phyloP scores from a whole-genome alignment of 1,140 invertebrate genomes.

The Zaprionus ghesquierei region DNA sequence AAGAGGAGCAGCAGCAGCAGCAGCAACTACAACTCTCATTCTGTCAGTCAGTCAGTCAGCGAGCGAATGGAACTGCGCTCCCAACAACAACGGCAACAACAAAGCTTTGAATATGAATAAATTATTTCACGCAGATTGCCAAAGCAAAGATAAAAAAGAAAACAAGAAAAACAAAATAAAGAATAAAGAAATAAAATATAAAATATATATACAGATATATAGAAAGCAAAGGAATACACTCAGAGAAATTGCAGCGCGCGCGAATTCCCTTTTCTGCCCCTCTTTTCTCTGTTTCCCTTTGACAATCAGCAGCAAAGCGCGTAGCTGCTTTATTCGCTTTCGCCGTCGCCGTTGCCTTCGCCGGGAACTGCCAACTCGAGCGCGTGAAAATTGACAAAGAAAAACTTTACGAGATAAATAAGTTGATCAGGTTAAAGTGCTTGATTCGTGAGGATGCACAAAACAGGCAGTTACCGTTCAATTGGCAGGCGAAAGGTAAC shows the following conservation, averaged over 20 bases:
- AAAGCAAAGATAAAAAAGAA: constrained; percentile 70
- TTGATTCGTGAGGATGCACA: neutral
- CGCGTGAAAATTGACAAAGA: constrained; percentile 23
- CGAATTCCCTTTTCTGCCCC: neutral
- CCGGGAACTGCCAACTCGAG: constrained; percentile 14
- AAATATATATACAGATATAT: neutral
- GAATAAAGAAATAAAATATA: constrained; percentile 17
- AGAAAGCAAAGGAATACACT: neutral
- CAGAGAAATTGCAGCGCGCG: neutral
- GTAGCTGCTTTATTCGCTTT: no score
- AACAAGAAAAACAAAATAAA: constrained; percentile 14
- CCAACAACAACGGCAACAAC: constrained; percentile 42
- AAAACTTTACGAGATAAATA: constrained; percentile 15
- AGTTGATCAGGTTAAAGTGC: constrained; percentile 19
- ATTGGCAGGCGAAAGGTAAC: neutral
- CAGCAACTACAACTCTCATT: constrained; percentile 29
- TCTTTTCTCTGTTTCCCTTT: constrained; percentile 7
- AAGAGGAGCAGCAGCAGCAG: no score
- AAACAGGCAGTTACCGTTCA: neutral
- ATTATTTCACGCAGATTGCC: constrained; percentile 78
- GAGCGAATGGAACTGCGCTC: constrained; percentile 49
- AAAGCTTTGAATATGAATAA: constrained; percentile 80
- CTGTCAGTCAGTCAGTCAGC: constrained; percentile 50
- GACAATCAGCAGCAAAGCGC: constrained; percentile 42
- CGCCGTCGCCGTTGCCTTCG: no score